Conservation (phyloP, 2,797 vertebrate genomes). For the Mus caroli region DNA sequence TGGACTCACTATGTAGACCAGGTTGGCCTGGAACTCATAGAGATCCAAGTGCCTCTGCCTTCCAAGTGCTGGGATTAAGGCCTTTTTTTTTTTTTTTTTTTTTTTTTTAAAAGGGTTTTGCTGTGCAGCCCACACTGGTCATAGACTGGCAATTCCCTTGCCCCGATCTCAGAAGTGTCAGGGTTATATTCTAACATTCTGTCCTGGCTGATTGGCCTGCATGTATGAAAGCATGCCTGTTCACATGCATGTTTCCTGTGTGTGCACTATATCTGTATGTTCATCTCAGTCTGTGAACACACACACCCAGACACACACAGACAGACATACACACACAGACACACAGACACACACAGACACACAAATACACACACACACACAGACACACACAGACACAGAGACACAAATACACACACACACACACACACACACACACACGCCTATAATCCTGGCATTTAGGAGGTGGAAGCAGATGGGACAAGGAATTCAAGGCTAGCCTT, state of each 20-base stretch:
- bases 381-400: not conserved
- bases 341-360: not conserved
- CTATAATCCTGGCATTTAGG: not conserved
- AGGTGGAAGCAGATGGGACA: no score
- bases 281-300: not conserved
- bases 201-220: not conserved
- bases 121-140: not conserved
- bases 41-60: not conserved
- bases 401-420: not conserved
- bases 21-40: not conserved
- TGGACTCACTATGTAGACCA: not conserved
- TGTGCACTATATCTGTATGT: not conserved
- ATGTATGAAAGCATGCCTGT: not conserved
- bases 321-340: not conserved
- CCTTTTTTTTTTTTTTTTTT: not conserved
- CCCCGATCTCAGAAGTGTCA: not conserved
- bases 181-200: not conserved
- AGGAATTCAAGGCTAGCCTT: not conserved
- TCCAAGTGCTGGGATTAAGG: not conserved
- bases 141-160: not conserved
- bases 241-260: rapidly evolving
- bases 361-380: no score
- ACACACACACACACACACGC: not conserved
- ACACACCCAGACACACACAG: not conserved
- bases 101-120: not conserved